Base-by-base conservation (phyloP, 2,888 invertebrate genomes). In the Protodeltote pygarga region DNA sequence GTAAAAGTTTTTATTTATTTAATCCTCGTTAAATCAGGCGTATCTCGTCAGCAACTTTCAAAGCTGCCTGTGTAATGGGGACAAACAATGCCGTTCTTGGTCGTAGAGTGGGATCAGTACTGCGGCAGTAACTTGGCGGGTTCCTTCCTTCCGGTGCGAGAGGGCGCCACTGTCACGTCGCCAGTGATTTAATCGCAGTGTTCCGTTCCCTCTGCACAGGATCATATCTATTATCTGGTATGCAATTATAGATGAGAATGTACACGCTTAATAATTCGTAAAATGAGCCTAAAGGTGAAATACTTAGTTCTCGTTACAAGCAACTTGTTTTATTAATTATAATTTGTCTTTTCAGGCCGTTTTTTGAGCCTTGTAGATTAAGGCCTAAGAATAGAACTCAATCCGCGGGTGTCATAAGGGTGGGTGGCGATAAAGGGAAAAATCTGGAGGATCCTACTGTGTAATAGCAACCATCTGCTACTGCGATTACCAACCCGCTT, bases 71-170 rank as follows among this genome's bases (percentile, higher is more conserved):
- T 66, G 69, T 83, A 82, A 92, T 90, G 89, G 87, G 83, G 69
- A 81, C 83, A 81, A 79, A 78, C 85, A 88, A 86, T 85, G 85
- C 81, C 80, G 77, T 85, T 81, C 81, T 77, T 75, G 73, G 46
- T 75, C 73, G 75, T 32, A 19, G 34, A 53, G 19, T 9, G 34
- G 27, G 75, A 65, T 67, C 63, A 67, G 74, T 72, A 77, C 73
- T 77, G 67, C 75, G 68, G 72, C 76, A 72, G 84, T 85, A 85
- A 92, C 90, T 92, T 84, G 79, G 81, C 82, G 77, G 81, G 83
- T 87, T 88, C 90, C 87, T 86, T 89, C 90, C 89, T 88, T 80
- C 84, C 82, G 77, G 80, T 77, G 74, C 83, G 75, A 78, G 77
- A 59, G 69, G 64, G 68, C 63, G 53, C 52, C 27, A 34, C 57